A percentile compares a stretch with the other conserved stretches of the same genome.
Conservation (phyloP, 1,140 invertebrate genomes). For the Radopholus similis region DNA sequence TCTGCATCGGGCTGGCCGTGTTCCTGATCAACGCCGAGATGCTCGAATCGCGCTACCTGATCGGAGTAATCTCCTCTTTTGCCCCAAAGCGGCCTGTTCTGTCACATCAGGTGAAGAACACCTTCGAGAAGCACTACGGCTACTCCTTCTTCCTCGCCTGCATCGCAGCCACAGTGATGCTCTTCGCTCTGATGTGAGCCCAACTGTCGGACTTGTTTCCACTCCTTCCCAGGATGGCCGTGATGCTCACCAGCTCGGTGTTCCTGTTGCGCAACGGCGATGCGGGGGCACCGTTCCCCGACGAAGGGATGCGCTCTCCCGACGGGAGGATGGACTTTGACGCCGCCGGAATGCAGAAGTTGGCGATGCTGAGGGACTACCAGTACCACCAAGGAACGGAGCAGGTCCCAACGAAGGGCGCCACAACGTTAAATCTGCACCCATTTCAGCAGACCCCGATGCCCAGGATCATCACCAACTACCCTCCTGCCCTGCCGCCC, state of each 20-base stretch:
- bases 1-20: slow-evolving; percentile 46
- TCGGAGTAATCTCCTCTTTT: slow-evolving; percentile 52
- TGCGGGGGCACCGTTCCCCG: too few species aligned
- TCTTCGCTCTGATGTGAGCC: slow-evolving; percentile 41
- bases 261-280: slow-evolving; percentile 1
- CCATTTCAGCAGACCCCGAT: too few species aligned
- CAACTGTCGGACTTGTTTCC: not conserved
- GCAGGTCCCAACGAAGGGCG: too few species aligned
- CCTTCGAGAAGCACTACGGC: slow-evolving; percentile 50
- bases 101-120: slow-evolving; percentile 2
- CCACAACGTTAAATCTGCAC: too few species aligned
- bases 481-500: not conserved
- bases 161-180: slow-evolving; percentile 37
- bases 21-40: slow-evolving; percentile 60
- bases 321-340: too few species aligned
- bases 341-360: too few species aligned
- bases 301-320: too few species aligned
- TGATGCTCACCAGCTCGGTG: slow-evolving; percentile 2
- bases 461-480: too few species aligned
- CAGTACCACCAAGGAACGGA: too few species aligned
- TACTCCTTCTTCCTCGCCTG: slow-evolving; percentile 58
- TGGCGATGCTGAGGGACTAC: too few species aligned
- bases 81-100: too few species aligned
- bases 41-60: slow-evolving; percentile 56
- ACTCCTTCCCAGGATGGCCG: not conserved